Conservation (phyloP, 2,888 invertebrate genomes). For the Microdon myrmicae region DNA sequence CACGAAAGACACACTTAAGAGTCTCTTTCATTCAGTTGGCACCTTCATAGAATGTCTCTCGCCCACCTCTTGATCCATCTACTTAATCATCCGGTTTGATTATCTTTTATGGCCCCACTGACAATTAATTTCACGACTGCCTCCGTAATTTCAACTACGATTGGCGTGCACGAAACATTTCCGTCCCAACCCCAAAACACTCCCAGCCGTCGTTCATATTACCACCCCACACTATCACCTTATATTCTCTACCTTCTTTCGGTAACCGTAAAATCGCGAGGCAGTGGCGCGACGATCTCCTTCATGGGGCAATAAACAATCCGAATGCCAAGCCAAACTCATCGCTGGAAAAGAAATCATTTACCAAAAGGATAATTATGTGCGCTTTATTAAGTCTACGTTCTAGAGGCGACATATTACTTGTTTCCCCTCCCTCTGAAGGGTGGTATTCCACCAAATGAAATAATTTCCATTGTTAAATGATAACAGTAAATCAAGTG, state of each 20-base stretch:
- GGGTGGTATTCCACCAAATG: constrained; percentile 26
- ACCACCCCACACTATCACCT: no score
- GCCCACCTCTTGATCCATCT: no score
- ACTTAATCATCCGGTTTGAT: no score
- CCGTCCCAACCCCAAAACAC: no score
- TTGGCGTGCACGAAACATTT: constrained; percentile 20
- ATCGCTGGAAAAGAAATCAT: constrained; percentile 36
- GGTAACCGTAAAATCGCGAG: no score
- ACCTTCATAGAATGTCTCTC: no score
- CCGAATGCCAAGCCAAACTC: constrained; percentile 24
- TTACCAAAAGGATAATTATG: constrained; percentile 46
- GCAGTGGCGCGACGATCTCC: constrained; percentile 32
- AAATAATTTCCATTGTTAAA: constrained; percentile 53
- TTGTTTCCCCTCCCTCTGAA: neutral
- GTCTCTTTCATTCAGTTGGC: no score
- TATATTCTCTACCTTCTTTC: no score
- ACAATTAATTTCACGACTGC: constrained; percentile 33
- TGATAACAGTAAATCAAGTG: constrained; percentile 50
- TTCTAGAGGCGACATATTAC: constrained; percentile 46
- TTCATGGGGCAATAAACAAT: constrained; percentile 50
- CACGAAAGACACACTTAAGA: no score
- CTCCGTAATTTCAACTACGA: constrained; percentile 36
- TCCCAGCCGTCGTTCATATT: no score
- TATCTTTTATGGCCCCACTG: constrained; percentile 14
- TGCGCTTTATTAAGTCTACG: constrained; percentile 50